These are phyloP conservation scores for Chaetodon trifasciatus DNA, from an alignment of 2,797 vertebrate genomes.

Conservation along the genomic window DNA sequence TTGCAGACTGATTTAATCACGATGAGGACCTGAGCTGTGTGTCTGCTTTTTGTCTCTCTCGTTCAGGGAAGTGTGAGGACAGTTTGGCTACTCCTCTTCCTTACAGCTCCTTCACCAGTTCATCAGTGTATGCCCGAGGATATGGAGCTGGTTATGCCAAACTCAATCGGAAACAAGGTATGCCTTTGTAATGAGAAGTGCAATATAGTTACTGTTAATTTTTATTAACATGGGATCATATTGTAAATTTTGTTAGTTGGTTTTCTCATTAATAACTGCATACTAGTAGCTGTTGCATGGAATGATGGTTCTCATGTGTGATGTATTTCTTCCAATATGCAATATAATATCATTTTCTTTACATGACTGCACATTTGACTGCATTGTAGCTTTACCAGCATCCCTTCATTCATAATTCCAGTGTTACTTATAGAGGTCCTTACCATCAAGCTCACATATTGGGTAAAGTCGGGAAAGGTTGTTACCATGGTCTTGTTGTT, in stretches of 20 bases:
- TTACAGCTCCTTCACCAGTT: conserved; percentile 83
- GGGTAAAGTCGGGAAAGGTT: too few species aligned
- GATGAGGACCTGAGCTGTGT: background rate
- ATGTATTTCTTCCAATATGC: background rate
- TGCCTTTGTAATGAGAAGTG: background rate
- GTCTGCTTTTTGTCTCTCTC: conserved; percentile 15
- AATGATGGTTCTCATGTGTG: background rate
- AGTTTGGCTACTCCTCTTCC: conserved; percentile 83
- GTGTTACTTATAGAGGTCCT: too few species aligned
- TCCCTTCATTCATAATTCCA: too few species aligned
- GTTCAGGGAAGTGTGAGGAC: conserved; percentile 82
- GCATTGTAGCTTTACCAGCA: too few species aligned
- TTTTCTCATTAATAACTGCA: background rate
- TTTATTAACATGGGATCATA: background rate
- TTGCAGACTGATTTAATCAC: too few species aligned
- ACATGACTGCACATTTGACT: too few species aligned
- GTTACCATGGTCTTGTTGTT: too few species aligned
- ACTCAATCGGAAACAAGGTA: conserved; percentile 84
- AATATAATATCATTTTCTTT: background rate
- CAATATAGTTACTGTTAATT: background rate
- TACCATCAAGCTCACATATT: too few species aligned
- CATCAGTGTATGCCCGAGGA: conserved; percentile 69
- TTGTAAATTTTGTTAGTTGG: background rate
- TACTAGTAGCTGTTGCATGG: background rate
- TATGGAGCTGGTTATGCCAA: conserved; percentile 84